A percentile compares a stretch with the other conserved stretches of the same genome.
Conservation (phyloP, 1,140 invertebrate species). For the Triops longicaudatus region DNA sequence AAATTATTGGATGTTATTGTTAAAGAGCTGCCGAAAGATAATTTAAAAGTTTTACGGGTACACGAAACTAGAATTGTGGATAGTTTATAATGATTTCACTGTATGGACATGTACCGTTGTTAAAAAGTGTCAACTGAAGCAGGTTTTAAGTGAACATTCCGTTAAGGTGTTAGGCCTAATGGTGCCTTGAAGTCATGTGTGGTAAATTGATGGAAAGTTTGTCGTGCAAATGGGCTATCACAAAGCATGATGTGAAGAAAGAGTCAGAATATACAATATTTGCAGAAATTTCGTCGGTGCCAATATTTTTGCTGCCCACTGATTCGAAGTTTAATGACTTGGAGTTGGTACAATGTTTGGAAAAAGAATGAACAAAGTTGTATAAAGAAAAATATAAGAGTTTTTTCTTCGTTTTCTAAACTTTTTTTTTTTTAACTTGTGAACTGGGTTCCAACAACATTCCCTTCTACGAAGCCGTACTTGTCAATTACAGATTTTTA, state of each 20-base stretch:
- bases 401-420: no score
- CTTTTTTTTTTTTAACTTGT: no score
- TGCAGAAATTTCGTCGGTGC: neutral
- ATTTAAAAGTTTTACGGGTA: neutral
- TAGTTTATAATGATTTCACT: neutral
- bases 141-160: neutral
- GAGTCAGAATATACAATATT: neutral
- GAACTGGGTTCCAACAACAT: neutral
- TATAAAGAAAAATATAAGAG: no score
- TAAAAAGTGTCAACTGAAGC: neutral
- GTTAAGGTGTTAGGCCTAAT: slow-evolving; percentile 7
- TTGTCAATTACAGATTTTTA: neutral
- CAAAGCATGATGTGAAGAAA: neutral
- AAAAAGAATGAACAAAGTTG: no score
- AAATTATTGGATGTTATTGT: neutral
- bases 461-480: neutral
- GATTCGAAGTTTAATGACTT: neutral
- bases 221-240: neutral
- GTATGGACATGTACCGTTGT: neutral
- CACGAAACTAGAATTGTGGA: neutral
- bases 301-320: neutral
- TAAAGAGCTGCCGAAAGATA: neutral
- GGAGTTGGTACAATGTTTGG: no score
- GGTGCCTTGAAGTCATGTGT: neutral
- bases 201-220: neutral